Conservation (phyloP, 2,888 invertebrate genomes). For the Chloroclystis v-ata region DNA sequence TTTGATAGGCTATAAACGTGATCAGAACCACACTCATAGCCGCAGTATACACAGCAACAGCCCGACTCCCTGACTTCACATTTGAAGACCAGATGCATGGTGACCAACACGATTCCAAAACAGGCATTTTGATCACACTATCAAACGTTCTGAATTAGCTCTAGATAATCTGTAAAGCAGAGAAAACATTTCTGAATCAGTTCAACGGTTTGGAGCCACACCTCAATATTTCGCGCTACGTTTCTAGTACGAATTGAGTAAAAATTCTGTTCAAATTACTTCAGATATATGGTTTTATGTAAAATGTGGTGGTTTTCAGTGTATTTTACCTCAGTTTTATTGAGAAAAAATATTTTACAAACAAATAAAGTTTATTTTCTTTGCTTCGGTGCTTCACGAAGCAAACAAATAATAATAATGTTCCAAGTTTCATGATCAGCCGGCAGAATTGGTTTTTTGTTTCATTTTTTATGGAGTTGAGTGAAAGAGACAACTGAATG, state of each 20-base stretch:
- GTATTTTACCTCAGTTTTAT: slow-evolving; percentile 10
- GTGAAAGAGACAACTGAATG: no score
- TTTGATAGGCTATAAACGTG: slow-evolving; percentile 85
- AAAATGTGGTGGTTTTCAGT: neutral
- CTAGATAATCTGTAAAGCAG: slow-evolving; percentile 5
- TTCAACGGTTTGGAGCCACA: slow-evolving; percentile 18
- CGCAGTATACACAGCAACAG: slow-evolving; percentile 87
- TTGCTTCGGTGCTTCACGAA: no score
- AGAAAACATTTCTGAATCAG: neutral
- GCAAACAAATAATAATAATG: no score
- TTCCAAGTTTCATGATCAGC: no score
- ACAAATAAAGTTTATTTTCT: slow-evolving; percentile 3
- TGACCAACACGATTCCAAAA: slow-evolving; percentile 90
- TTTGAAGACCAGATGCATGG: slow-evolving; percentile 91
- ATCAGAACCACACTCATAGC: slow-evolving; percentile 86
- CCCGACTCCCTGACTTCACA: slow-evolving; percentile 85
- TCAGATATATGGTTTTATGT: neutral
- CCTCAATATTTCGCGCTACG: slow-evolving; percentile 23
- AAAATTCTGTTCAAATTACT: neutral
- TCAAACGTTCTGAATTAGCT: no score
- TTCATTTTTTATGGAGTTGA: no score
- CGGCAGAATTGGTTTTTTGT: no score
- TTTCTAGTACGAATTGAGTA: neutral
- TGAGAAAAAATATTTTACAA: neutral
- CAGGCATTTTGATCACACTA: slow-evolving; percentile 75